phyloP scores from a whole-genome alignment of 2,888 invertebrate genomes.

The Allacma fusca region DNA sequence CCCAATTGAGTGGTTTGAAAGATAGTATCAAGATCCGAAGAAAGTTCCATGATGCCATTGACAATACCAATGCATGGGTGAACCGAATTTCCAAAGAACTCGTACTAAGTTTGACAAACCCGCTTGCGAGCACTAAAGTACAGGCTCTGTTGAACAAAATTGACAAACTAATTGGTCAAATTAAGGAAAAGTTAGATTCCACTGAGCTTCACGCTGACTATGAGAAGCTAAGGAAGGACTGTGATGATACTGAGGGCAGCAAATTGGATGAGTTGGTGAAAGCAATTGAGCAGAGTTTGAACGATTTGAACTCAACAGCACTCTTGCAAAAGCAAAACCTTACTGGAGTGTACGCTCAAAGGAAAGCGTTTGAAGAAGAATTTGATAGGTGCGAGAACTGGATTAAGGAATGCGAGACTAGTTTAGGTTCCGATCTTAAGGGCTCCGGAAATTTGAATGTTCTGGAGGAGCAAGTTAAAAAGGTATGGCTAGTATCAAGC shows the following conservation, averaged over 20 bases:
- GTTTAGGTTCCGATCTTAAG: conserved; percentile 81
- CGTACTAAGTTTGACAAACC: conserved; percentile 67
- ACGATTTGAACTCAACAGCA: conserved; percentile 29
- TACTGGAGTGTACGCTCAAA: conserved; percentile 76
- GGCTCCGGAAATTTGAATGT: conserved; percentile 61
- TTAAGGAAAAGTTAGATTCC: conserved; percentile 41
- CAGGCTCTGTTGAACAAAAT: conserved; percentile 66
- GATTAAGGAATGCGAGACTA: conserved; percentile 89
- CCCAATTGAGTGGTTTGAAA: conserved; percentile 76
- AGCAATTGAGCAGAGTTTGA: conserved; percentile 38
- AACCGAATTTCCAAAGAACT: conserved; percentile 79
- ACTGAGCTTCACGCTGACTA: conserved; percentile 34
- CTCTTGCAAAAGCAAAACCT: conserved; percentile 76
- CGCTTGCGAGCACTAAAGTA: conserved; percentile 81
- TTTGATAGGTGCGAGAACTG: conserved; percentile 84
- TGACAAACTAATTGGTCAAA: conserved; percentile 40
- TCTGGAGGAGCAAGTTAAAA: conserved; percentile 74
- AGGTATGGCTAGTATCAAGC: conserved; percentile 65
- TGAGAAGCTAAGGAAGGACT: conserved; percentile 77
- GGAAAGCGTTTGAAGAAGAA: conserved; percentile 83
- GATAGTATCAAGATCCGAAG: conserved; percentile 74
- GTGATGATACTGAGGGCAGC: conserved; percentile 70
- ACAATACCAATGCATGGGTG: conserved; percentile 82
- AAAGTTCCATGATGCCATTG: conserved; percentile 79
- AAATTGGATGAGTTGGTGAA: conserved; percentile 60